These are phyloP conservation scores for Cossypha heuglini DNA, from an alignment of 2,797 vertebrate genomes.

Conservation along the genomic window DNA sequence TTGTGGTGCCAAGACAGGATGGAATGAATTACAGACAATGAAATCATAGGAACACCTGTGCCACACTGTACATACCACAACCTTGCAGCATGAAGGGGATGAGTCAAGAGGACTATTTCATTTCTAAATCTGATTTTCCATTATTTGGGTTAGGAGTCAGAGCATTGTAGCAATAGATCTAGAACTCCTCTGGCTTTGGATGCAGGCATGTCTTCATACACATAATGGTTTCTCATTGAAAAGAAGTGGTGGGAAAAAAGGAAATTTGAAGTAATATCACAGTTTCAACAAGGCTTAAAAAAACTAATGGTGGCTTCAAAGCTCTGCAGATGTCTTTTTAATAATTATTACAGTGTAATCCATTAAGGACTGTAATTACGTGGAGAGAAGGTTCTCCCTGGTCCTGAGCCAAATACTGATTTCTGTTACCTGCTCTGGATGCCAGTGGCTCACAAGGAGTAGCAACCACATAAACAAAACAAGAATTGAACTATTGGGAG, in stretches of 20 bases:
- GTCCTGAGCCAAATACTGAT: constrained; percentile 3
- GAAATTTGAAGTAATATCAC: not conserved
- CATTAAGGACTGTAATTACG: constrained; percentile 6
- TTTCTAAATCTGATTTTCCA: not conserved
- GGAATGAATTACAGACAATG: not conserved
- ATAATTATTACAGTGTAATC: constrained; percentile 1
- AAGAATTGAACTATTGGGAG: not conserved
- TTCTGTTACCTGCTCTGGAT: not conserved
- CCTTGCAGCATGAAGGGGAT: not conserved
- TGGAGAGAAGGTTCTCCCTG: not conserved
- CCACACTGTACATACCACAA: not conserved
- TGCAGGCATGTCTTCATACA: not conserved
- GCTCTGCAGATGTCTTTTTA: not conserved
- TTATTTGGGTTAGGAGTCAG: constrained; percentile 4
- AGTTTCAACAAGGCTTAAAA: not conserved
- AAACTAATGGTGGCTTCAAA: not conserved
- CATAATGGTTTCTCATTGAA: not conserved
- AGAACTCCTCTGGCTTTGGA: not conserved
- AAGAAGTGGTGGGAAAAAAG: not conserved
- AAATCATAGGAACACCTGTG: not conserved
- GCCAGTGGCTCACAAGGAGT: not conserved
- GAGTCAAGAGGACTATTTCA: not conserved
- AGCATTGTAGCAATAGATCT: not conserved
- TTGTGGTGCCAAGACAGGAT: not conserved
- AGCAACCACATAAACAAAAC: not conserved